Conservation (phyloP, 2,888 invertebrate genomes). For the Trissonchulus latispiculum region DNA sequence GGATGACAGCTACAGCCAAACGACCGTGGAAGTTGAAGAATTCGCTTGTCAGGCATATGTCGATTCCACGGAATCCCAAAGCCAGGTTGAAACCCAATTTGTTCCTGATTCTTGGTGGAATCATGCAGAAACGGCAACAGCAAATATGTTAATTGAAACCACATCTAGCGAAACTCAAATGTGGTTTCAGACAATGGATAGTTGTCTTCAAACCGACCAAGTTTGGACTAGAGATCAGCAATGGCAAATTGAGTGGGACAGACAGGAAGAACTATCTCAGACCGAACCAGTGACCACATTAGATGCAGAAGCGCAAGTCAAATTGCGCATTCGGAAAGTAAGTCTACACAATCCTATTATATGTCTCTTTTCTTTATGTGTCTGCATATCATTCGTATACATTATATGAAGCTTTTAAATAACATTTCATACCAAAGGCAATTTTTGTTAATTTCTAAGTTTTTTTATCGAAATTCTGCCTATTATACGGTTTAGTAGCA, state of each 20-base stretch:
- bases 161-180: too few species aligned
- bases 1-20: not conserved
- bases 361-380: too few species aligned
- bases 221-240: not conserved
- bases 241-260: not conserved
- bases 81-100: not conserved
- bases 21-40: not conserved
- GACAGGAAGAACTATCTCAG: not conserved
- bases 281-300: not conserved
- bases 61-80: not conserved
- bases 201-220: not conserved
- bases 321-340: not conserved
- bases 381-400: too few species aligned
- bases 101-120: not conserved
- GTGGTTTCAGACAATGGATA: too few species aligned
- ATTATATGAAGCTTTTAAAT: too few species aligned
- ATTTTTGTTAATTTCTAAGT: too few species aligned
- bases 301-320: not conserved
- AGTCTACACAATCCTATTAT: too few species aligned
- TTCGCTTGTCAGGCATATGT: not conserved
- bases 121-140: not conserved
- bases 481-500: too few species aligned
- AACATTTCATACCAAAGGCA: too few species aligned
- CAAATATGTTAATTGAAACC: not conserved
- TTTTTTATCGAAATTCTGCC: too few species aligned